These are phyloP conservation scores for Dioctria linearis DNA, from an alignment of 2,888 invertebrate genomes.

Conservation along the genomic window DNA sequence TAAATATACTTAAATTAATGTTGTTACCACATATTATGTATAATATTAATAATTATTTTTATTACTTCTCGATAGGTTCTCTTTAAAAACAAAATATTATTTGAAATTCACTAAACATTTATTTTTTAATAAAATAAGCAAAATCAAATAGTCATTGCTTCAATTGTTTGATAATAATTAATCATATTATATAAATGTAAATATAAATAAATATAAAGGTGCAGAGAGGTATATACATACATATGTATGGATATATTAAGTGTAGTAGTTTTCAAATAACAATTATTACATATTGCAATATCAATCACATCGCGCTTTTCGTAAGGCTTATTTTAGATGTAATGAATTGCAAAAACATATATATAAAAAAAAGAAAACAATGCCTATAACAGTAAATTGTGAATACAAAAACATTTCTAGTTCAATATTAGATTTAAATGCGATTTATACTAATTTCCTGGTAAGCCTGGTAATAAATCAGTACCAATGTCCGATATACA, in stretches of 20 bases:
- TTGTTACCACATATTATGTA: no score
- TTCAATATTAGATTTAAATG: constrained; percentile 1
- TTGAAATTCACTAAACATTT: constrained; percentile 37
- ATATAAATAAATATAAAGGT: background rate
- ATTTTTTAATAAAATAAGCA: constrained; percentile 23
- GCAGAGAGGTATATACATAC: background rate
- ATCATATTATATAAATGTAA: background rate
- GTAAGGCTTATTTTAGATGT: background rate
- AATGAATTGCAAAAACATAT: background rate
- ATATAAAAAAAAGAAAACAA: background rate
- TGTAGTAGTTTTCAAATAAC: background rate
- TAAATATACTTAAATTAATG: no score
- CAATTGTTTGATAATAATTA: no score
- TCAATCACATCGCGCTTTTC: background rate
- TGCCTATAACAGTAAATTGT: background rate
- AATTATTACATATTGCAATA: background rate
- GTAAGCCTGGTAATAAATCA: background rate
- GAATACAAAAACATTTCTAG: constrained; percentile 4
- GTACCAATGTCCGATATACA: background rate
- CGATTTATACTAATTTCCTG: constrained; percentile 3
- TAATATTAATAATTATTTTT: background rate
- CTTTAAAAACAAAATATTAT: background rate
- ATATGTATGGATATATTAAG: background rate
- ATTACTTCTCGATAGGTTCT: no score
- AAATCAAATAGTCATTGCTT: background rate